Percentiles rank a stretch among this genome's conserved stretches.
These are phyloP conservation scores for Hirtodrosophila trivittata DNA, from an alignment of 2,888 invertebrate genomes.

Conservation along the genomic window DNA sequence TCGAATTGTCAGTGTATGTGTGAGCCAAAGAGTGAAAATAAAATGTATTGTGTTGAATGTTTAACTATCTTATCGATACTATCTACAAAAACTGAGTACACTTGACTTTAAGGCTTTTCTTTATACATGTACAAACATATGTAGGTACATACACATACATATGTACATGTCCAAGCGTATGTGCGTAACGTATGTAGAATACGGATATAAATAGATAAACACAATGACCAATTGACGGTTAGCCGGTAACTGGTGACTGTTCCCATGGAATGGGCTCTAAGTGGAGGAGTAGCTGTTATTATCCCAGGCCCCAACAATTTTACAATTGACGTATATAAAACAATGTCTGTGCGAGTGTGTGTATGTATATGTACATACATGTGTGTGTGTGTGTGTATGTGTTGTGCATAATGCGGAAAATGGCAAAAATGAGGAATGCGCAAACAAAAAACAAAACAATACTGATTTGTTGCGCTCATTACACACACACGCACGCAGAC, in stretches of 20 bases:
- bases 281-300: too few species aligned
- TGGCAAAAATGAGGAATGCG: constrained; percentile 61
- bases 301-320: too few species aligned
- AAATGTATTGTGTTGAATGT: constrained; percentile 11
- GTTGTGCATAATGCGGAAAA: constrained; percentile 35
- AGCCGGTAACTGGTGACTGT: constrained; percentile 22
- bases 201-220: constrained; percentile 32
- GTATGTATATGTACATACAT: not conserved
- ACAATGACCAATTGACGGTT: constrained; percentile 37
- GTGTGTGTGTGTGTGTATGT: not conserved
- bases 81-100: constrained; percentile 7
- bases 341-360: not conserved
- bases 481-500: constrained; percentile 28
- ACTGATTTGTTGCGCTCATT: constrained; percentile 67
- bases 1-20: not conserved
- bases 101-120: constrained; percentile 40
- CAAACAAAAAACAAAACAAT: constrained; percentile 57
- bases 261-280: constrained; percentile 4
- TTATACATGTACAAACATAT: not conserved
- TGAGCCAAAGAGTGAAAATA: not conserved
- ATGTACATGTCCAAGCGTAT: not conserved
- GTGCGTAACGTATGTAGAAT: not conserved
- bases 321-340: not conserved
- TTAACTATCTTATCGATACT: constrained; percentile 57
- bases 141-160: not conserved